These are phyloP conservation scores for Lucilia sericata DNA, from an alignment of 1,140 invertebrate species.

Conservation along the genomic window DNA sequence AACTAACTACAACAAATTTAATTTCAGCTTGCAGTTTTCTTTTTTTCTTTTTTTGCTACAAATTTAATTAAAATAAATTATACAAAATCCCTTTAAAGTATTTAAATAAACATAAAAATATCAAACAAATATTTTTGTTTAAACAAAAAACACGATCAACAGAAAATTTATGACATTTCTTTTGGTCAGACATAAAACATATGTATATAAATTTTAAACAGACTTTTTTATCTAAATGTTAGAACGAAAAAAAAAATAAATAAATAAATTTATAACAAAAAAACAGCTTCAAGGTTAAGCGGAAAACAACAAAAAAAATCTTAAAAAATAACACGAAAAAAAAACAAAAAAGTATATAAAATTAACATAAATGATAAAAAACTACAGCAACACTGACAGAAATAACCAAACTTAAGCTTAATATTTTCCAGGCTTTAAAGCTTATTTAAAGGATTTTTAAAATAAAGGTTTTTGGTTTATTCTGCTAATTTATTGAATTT, in stretches of 20 bases:
- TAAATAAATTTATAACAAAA: not conserved
- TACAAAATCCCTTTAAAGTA: not conserved
- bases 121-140: not conserved
- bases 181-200: not conserved
- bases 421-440: too few relatives aligned
- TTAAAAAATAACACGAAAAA: not conserved
- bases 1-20: not conserved
- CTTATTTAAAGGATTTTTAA: too few relatives aligned
- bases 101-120: not conserved
- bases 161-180: slow-evolving; percentile 22
- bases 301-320: not conserved
- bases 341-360: not conserved
- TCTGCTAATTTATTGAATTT: too few relatives aligned
- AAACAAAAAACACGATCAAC: not conserved
- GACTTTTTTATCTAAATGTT: not conserved
- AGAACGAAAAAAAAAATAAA: not conserved
- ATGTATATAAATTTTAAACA: not conserved
- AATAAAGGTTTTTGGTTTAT: too few relatives aligned
- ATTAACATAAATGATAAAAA: not conserved
- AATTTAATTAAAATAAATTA: not conserved
- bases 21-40: not conserved
- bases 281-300: slow-evolving; percentile 15
- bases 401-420: not conserved
- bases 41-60: not conserved
- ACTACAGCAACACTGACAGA: not conserved